These are phyloP conservation scores for Etheostoma spectabile DNA, from an alignment of 2,113 vertebrate genomes.

Conservation along the genomic window DNA sequence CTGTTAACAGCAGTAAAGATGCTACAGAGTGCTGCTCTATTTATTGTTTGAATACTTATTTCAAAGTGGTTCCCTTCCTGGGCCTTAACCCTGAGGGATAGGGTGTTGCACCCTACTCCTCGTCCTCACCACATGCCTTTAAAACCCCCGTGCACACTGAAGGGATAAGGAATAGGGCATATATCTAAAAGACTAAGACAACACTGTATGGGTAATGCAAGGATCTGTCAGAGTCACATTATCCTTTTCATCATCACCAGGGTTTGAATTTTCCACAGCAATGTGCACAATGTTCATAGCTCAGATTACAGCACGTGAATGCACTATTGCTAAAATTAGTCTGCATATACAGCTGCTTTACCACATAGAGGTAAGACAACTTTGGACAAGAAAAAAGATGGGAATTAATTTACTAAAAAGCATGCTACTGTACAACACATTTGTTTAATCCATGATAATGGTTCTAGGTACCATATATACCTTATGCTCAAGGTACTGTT, in stretches of 20 bases:
- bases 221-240: neutral
- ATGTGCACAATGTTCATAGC: neutral
- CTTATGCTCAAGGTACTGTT: too few relatives aligned
- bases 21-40: neutral
- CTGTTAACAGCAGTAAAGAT: constrained; percentile 1
- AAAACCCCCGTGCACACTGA: neutral
- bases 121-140: too few relatives aligned
- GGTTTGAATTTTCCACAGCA: neutral
- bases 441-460: too few relatives aligned
- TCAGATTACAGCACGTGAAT: neutral
- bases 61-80: neutral
- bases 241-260: neutral
- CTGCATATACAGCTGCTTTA: constrained; percentile 3
- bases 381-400: neutral
- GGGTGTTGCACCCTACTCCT: neutral
- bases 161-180: neutral
- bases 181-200: neutral
- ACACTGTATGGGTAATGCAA: too few relatives aligned
- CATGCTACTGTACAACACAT: neutral
- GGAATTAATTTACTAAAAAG: neutral
- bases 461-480: too few relatives aligned
- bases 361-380: neutral
- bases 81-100: neutral
- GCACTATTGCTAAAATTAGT: neutral
- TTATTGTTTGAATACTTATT: constrained; percentile 2